A percentile compares a stretch with the other conserved stretches of the same genome.
Conservation (phyloP, 2,113 vertebrate genomes). For the Salvator merianae region DNA sequence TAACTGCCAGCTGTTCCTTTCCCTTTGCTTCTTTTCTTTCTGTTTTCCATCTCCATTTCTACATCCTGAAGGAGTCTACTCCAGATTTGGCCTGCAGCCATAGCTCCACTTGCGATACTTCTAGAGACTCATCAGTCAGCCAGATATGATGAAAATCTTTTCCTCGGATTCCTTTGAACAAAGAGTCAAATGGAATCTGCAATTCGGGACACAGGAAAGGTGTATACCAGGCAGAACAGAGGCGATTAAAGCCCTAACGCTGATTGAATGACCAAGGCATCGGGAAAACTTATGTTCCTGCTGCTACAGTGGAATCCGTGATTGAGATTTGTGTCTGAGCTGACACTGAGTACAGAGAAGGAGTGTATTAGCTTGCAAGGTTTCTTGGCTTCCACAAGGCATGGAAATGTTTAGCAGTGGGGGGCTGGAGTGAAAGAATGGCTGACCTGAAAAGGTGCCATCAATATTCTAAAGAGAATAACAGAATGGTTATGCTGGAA, state of each 20-base stretch:
- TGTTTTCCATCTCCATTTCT: not conserved
- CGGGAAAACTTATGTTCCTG: slow-evolving; percentile 28
- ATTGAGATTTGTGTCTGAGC: slow-evolving; percentile 46
- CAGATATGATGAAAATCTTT: slow-evolving; percentile 53
- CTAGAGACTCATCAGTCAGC: slow-evolving; percentile 48
- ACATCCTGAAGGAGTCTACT: not conserved
- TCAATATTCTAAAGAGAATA: not conserved
- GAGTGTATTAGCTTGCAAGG: slow-evolving; percentile 55
- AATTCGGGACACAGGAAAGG: slow-evolving; percentile 59
- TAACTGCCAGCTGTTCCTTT: slow-evolving; percentile 12
- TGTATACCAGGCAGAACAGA: slow-evolving; percentile 54
- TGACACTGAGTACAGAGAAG: slow-evolving; percentile 52
- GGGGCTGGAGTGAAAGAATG: slow-evolving; percentile 32
- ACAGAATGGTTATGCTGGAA: slow-evolving; percentile 17
- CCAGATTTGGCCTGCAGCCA: slow-evolving; percentile 16
- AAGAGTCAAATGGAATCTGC: slow-evolving; percentile 48
- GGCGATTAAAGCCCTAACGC: slow-evolving; percentile 44
- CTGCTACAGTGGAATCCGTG: slow-evolving; percentile 23
- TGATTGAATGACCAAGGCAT: slow-evolving; percentile 48
- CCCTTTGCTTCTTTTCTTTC: slow-evolving; percentile 9
- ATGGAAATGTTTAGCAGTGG: slow-evolving; percentile 35
- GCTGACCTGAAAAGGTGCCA: not conserved
- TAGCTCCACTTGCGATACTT: slow-evolving; percentile 4
- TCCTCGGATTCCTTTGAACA: slow-evolving; percentile 42
- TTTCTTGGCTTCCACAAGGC: slow-evolving; percentile 41